Conservation (phyloP, 2,888 invertebrate genomes). For the Ischnus inquisitorius region DNA sequence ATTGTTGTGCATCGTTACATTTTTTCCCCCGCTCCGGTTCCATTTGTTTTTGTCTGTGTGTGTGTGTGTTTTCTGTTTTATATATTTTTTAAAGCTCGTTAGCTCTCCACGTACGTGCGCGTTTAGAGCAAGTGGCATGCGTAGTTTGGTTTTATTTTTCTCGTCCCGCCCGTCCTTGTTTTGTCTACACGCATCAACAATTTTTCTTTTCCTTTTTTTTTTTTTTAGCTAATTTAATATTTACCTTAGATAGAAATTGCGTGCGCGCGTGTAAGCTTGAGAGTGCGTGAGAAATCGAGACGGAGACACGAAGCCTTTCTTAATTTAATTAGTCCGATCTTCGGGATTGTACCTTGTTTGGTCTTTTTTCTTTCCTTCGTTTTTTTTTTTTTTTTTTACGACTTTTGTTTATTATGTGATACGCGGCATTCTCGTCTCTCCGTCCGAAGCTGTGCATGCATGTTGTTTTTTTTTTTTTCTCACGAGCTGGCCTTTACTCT, state of each 20-base stretch:
- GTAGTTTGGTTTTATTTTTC: constrained; percentile 67
- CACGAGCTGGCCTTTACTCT: constrained; percentile 42
- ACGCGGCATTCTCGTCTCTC: constrained; percentile 56
- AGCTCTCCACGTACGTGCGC: constrained; percentile 54
- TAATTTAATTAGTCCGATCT: constrained; percentile 48
- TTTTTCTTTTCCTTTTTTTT: constrained; percentile 63
- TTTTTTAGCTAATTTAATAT: constrained; percentile 61
- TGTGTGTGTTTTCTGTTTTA: constrained; percentile 47
- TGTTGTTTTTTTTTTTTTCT: no score
- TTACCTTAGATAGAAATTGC: constrained; percentile 70
- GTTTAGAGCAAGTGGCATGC: constrained; percentile 63
- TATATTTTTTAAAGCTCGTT: constrained; percentile 37
- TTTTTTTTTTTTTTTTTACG: constrained; percentile 22
- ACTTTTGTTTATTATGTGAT: constrained; percentile 40
- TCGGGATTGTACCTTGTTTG: constrained; percentile 16
- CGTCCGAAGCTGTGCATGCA: constrained; percentile 62
- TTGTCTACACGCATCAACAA: constrained; percentile 56
- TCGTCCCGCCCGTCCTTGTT: constrained; percentile 21
- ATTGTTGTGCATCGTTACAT: constrained; percentile 68
- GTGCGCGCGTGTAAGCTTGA: constrained; percentile 76
- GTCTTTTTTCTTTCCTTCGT: constrained; percentile 23
- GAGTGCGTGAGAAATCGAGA: constrained; percentile 50
- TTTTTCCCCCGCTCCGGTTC: background rate
- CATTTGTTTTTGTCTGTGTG: constrained; percentile 53
- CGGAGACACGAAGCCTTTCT: constrained; percentile 68